Conservation (phyloP, 1,140 invertebrate species). For the Macrobrachium nipponense region DNA sequence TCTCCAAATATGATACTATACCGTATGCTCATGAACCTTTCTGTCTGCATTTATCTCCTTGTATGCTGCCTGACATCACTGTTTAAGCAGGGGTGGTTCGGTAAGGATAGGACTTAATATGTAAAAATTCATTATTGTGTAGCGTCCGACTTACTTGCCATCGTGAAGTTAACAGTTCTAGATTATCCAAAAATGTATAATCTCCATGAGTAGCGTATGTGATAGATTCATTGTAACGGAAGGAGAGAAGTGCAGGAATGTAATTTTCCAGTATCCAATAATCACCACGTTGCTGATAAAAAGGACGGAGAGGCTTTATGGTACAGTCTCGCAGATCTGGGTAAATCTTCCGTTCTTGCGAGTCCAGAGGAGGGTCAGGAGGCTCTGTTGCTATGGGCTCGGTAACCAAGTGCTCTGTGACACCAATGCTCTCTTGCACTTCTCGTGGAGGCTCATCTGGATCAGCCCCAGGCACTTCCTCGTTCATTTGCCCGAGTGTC, state of each 20-base stretch:
- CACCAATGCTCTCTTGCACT: slow-evolving; percentile 61
- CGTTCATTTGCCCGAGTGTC: slow-evolving; percentile 41
- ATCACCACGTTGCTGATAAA: slow-evolving; percentile 78
- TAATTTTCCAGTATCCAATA: slow-evolving; percentile 94
- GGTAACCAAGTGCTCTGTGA: slow-evolving; percentile 49
- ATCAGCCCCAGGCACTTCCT: slow-evolving; percentile 18
- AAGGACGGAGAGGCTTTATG: slow-evolving; percentile 21
- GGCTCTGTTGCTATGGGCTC: slow-evolving; percentile 43
- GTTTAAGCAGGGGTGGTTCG: too few relatives aligned
- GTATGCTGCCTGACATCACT: too few relatives aligned
- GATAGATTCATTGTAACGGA: slow-evolving; percentile 82
- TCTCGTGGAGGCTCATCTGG: slow-evolving; percentile 60
- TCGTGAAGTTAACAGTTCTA: slow-evolving; percentile 77
- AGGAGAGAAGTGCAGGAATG: slow-evolving; percentile 71
- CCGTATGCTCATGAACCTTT: too few relatives aligned
- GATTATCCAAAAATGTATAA: slow-evolving; percentile 90
- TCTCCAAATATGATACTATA: too few relatives aligned
- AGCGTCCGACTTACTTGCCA: slow-evolving; percentile 55
- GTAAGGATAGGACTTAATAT: too few relatives aligned
- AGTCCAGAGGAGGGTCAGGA: slow-evolving; percentile 60
- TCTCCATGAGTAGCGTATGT: slow-evolving; percentile 94
- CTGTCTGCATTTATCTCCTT: too few relatives aligned
- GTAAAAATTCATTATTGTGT: too few relatives aligned
- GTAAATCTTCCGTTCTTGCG: slow-evolving; percentile 57
- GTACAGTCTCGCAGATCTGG: slow-evolving; percentile 52